Percentiles rank a stretch among this genome's conserved stretches.
phyloP scores from a whole-genome alignment of 2,888 invertebrate genomes.

The Erebia ligea region DNA sequence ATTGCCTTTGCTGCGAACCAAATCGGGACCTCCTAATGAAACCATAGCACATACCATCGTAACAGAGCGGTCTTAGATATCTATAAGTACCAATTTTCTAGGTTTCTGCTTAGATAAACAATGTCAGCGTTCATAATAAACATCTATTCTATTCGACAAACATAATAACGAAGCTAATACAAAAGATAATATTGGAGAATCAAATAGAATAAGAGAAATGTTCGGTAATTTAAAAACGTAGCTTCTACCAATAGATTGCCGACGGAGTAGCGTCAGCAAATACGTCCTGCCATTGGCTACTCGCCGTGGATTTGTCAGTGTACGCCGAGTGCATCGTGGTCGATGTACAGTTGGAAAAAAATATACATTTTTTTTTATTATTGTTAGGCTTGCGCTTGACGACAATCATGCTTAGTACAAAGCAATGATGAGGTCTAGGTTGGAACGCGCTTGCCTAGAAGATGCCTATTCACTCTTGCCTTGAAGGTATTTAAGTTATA shows the following conservation, averaged over 20 bases:
- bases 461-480: no score
- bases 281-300: conserved; percentile 75
- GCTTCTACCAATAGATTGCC: conserved; percentile 56
- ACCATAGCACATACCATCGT: background rate
- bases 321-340: conserved; percentile 51
- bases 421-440: no score
- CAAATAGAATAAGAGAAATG: conserved; percentile 43
- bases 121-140: conserved; percentile 7
- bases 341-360: conserved; percentile 44
- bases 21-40: no score
- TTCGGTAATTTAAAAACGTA: conserved; percentile 66
- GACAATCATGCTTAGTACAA: no score
- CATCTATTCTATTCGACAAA: conserved; percentile 9
- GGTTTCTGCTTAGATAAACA: background rate
- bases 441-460: no score
- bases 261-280: conserved; percentile 70
- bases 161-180: conserved; percentile 30
- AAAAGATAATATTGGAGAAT: conserved; percentile 41
- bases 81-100: no score
- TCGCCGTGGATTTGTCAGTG: conserved; percentile 77
- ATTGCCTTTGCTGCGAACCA: no score
- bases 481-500: no score
- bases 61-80: no score
- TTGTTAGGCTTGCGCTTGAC: no score
- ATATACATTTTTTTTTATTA: background rate